Evolutionary conservation across 2,113 vertebrate species (phyloP).

Genomic region (Brachyistius frenatus): DNA sequence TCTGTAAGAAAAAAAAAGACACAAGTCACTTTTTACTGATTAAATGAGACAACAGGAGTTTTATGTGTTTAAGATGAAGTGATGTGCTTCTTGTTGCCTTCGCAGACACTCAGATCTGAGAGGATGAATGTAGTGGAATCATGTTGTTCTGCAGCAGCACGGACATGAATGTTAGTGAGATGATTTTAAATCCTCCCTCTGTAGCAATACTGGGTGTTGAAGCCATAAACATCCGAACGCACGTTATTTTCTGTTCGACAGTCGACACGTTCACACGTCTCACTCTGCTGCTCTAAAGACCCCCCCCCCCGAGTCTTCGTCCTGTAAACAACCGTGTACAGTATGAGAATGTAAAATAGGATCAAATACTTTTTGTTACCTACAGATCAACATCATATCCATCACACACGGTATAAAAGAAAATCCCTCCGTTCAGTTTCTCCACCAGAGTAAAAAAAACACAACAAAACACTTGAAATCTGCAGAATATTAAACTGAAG

Average conservation of each 20-base stretch:
- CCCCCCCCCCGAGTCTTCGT: conserved; percentile 6
- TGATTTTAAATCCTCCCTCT: conserved; percentile 22
- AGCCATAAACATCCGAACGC: conserved; percentile 36
- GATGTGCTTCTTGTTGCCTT: conserved; percentile 56
- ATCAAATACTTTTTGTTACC: conserved; percentile 22
- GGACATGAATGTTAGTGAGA: conserved; percentile 44
- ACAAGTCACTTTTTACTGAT: conserved; percentile 4
- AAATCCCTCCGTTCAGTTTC: conserved; percentile 33
- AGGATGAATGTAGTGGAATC: conserved; percentile 45
- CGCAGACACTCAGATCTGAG: conserved; percentile 25
- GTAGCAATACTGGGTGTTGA: conserved; percentile 19
- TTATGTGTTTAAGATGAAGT: conserved; percentile 20
- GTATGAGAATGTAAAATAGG: conserved; percentile 21
- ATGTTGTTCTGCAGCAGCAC: background rate
- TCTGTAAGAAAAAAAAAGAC: background rate
- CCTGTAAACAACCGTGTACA: conserved; percentile 36
- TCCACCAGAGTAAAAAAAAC: conserved; percentile 51
- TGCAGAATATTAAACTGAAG: background rate
- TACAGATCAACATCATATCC: conserved; percentile 7
- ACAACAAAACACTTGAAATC: conserved; percentile 37
- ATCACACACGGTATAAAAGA: conserved; percentile 12
- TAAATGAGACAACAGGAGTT: background rate
- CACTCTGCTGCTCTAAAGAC: conserved; percentile 46
- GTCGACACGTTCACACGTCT: conserved; percentile 6
- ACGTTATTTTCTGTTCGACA: conserved; percentile 5